A percentile compares a stretch with the other conserved stretches of the same genome.
Conservation (phyloP, 1,140 invertebrate genomes). For the Hyphantria cunea region DNA sequence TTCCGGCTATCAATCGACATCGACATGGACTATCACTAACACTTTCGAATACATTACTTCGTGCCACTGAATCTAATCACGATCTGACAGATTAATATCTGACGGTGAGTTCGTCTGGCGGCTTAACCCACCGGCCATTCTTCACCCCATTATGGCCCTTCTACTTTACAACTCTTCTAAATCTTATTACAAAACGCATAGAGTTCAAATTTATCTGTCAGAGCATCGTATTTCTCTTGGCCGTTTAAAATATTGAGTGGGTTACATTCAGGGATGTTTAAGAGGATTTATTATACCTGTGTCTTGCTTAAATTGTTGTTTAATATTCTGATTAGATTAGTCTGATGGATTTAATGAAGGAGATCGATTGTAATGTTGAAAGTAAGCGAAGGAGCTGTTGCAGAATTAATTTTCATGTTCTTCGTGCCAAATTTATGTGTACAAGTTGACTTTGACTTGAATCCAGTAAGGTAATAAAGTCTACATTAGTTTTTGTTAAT, state of each 20-base stretch:
- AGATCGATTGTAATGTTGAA: constrained; percentile 4
- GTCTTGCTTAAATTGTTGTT: constrained; percentile 28
- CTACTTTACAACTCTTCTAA: no score
- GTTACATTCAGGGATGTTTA: constrained; percentile 26
- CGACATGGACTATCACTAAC: constrained; percentile 44
- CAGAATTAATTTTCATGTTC: no score
- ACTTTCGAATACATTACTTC: constrained; percentile 77
- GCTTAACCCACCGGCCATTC: constrained; percentile 60
- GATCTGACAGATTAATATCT: constrained; percentile 78
- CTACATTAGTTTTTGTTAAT: no score
- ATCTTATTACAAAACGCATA: constrained; percentile 11
- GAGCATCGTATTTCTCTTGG: no score
- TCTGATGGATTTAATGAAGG: constrained; percentile 17
- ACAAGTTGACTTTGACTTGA: no score
- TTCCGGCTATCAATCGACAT: neutral
- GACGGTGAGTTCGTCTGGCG: constrained; percentile 51
- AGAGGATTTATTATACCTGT: constrained; percentile 32
- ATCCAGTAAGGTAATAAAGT: no score
- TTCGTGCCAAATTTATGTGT: no score
- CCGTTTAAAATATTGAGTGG: constrained; percentile 43
- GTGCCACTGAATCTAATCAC: constrained; percentile 79
- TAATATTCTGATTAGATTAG: constrained; percentile 27
- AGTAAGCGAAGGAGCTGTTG: no score
- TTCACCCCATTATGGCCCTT: constrained; percentile 50
- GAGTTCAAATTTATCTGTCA: constrained; percentile 15